A percentile compares a stretch with the other conserved stretches of the same genome.
phyloP scores from a whole-genome alignment of 2,888 invertebrate genomes.

The Orthosia gothica region DNA sequence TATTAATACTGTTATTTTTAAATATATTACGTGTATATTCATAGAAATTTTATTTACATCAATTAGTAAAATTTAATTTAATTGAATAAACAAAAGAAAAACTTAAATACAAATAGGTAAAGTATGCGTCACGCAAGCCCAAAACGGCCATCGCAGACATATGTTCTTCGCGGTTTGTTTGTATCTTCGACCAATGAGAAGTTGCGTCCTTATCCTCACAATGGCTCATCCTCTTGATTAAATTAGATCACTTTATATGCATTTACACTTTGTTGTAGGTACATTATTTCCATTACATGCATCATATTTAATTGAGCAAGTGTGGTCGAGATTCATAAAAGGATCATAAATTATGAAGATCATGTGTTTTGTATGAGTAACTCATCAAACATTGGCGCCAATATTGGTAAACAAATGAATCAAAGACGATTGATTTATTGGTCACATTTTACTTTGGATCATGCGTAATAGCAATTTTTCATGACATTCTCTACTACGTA shows the following conservation, averaged over 20 bases:
- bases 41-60: no score
- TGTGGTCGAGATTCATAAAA: conserved; percentile 46
- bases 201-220: neutral
- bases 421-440: conserved; percentile 23
- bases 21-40: no score
- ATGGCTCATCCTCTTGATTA: conserved; percentile 16
- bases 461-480: neutral
- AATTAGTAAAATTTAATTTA: no score
- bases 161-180: neutral
- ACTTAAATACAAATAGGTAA: no score
- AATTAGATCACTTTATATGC: conserved; percentile 17
- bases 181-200: neutral
- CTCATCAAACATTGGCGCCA: conserved; percentile 36
- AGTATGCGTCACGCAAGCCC: no score
- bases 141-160: no score
- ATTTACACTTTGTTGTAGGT: conserved; percentile 1
- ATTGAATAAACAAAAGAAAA: no score
- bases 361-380: conserved; percentile 49
- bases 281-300: conserved; percentile 24
- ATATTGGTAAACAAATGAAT: conserved; percentile 19
- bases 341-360: conserved; percentile 52
- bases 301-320: conserved; percentile 48
- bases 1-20: no score
- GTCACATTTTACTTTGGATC: neutral
- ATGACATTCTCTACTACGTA: neutral